Evolutionary conservation across 1,140 invertebrate genomes (phyloP).

Genomic region (Drosophila yakuba): DNA sequence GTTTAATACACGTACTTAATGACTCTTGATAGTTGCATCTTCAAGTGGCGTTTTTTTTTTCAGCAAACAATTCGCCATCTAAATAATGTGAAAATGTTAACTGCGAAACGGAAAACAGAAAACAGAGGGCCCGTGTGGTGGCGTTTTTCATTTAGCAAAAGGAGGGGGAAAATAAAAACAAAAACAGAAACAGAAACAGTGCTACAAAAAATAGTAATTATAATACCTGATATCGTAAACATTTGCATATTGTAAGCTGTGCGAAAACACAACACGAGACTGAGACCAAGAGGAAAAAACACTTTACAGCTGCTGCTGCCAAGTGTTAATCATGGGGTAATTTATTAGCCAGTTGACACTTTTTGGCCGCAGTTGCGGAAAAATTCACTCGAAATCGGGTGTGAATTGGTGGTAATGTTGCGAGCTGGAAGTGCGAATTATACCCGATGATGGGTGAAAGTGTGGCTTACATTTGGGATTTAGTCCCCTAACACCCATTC

Average conservation of each 20-base stretch:
- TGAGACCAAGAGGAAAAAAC: slow-evolving; percentile 26
- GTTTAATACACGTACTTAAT: slow-evolving; percentile 42
- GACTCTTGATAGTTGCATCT: slow-evolving; percentile 45
- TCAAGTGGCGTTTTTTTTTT: slow-evolving; percentile 20
- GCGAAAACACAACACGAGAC: slow-evolving; percentile 15
- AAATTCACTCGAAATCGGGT: slow-evolving; percentile 26
- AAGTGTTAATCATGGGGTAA: slow-evolving; percentile 60
- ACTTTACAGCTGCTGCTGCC: slow-evolving; percentile 43
- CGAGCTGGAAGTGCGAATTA: slow-evolving; percentile 8
- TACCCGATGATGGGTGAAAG: slow-evolving; percentile 43
- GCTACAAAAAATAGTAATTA: slow-evolving; percentile 42
- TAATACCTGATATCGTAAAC: slow-evolving; percentile 47
- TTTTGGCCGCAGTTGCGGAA: slow-evolving; percentile 35
- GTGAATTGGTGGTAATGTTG: slow-evolving; percentile 18
- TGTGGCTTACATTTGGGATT: slow-evolving; percentile 13
- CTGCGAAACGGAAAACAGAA: slow-evolving; percentile 7
- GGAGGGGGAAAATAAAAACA: background rate
- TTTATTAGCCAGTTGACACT: slow-evolving; percentile 53
- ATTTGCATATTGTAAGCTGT: slow-evolving; percentile 57
- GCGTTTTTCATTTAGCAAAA: slow-evolving; percentile 12
- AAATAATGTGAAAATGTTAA: slow-evolving; percentile 40
- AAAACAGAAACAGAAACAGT: slow-evolving; percentile 6
- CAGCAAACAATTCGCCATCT: slow-evolving; percentile 42
- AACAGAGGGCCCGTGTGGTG: slow-evolving; percentile 25
- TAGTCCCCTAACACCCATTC: background rate